Evolutionary conservation across 1,140 invertebrate genomes (phyloP).

Genomic region (Stegodyphus mimosarum): DNA sequence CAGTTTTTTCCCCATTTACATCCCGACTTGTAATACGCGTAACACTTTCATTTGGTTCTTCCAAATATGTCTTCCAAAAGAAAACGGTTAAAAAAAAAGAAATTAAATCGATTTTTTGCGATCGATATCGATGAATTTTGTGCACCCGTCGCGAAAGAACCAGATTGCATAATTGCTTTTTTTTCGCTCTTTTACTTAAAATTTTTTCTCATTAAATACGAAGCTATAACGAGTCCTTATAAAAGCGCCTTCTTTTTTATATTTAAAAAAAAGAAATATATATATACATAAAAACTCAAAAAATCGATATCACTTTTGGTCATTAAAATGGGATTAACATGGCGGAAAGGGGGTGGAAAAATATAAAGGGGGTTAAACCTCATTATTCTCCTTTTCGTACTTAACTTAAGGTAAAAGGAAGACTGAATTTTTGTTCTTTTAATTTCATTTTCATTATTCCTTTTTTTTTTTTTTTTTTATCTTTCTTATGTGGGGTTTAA

Average conservation of each 20-base stretch:
- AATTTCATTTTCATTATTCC: slow-evolving; percentile 55
- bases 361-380: slow-evolving; percentile 46
- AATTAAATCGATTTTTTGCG: slow-evolving; percentile 44
- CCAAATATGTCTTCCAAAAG: neutral
- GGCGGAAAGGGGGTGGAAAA: slow-evolving; percentile 1
- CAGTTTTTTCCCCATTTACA: neutral
- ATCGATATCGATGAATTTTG: slow-evolving; percentile 52
- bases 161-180: slow-evolving; percentile 49
- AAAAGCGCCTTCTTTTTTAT: slow-evolving; percentile 21
- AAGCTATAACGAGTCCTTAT: slow-evolving; percentile 43
- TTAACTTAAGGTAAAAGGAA: slow-evolving; percentile 26
- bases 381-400: slow-evolving; percentile 54
- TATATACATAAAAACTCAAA: slow-evolving; percentile 31
- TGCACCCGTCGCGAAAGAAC: neutral
- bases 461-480: neutral
- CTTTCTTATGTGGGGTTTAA: neutral
- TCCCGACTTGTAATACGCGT: neutral
- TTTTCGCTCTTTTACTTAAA: slow-evolving; percentile 6
- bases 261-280: slow-evolving; percentile 22
- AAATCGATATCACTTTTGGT: slow-evolving; percentile 58
- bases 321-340: slow-evolving; percentile 59
- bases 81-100: neutral
- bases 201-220: slow-evolving; percentile 60
- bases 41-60: neutral
- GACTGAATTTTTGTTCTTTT: slow-evolving; percentile 52